Evolutionary conservation across 2,113 vertebrate species (phyloP), one percentile per base, ranked within the genome.

Genomic region (Mystacornis crossleyi): DNA sequence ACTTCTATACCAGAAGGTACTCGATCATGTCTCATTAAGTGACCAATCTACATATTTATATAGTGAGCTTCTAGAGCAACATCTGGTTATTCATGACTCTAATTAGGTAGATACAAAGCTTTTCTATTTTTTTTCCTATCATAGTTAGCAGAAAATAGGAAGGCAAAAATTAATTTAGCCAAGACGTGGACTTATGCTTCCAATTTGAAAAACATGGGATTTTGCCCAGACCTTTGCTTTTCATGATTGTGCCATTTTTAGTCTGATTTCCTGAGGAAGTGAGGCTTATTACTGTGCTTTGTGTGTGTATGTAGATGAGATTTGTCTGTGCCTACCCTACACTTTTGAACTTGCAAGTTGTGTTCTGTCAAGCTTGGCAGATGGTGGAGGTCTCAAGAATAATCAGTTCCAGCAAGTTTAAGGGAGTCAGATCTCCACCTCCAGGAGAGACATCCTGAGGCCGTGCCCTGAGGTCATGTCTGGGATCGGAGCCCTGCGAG

Each of bases 201-300:
- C 55, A 81, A 58, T 83, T 93, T 62, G 80, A 73, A 86, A 92
- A 90, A 65, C 28, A 66, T 86, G 82, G 88, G 86, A 47, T 86
- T 92, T 90, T 95, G 88, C 82, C 84, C 81, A 95, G 90, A 86
- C 85, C 67, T 82, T 93, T 90, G 72, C 92, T 89, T 87, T 91
- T 94, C 47, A 33, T 66, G 86, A 58, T 73, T 90, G 75, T 93
- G 71, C 82, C 42, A 26, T 82, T 95, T 95, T 95, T 81, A 86
- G 92, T 77, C 75, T 75, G 74, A 73, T 90, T 97, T 97, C 90
- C 96, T 92, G 86, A 94, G 86, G 92, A 92, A 86, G 90, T 83
- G 82, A 77, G 13, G 71, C 88, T 95, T 86, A 81, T 81, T 92
- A 66, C 94, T 80, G 79, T 48, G 62, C 90, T 95, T 90, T 94